These are phyloP conservation scores for Dicaeum eximium DNA, from an alignment of 2,113 vertebrate genomes.

Conservation along the genomic window DNA sequence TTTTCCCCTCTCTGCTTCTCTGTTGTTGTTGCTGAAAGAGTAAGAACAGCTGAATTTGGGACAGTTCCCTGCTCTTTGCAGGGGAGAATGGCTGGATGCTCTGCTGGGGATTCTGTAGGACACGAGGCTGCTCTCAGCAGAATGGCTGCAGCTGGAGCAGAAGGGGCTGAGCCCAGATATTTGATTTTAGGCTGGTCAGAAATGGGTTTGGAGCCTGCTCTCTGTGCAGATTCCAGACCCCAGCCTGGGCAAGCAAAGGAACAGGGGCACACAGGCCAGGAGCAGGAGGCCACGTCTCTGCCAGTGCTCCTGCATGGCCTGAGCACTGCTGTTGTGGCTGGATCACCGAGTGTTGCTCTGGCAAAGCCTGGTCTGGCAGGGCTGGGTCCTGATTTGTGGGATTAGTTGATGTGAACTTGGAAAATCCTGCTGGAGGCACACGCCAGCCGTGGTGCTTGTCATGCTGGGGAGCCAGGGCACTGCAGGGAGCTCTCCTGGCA, in stretches of 20 bases:
- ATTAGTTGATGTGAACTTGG: background rate
- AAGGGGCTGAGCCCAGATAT: background rate
- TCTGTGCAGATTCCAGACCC: rapidly evolving
- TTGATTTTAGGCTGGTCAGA: background rate
- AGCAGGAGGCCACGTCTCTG: background rate
- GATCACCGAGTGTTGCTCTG: background rate
- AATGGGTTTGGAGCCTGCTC: background rate
- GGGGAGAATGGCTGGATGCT: background rate
- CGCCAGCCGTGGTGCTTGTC: background rate
- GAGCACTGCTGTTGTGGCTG: background rate
- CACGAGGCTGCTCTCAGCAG: background rate
- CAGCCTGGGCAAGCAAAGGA: background rate
- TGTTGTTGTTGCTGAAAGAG: background rate
- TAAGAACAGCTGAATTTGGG: background rate
- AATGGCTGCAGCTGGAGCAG: background rate
- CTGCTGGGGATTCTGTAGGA: background rate
- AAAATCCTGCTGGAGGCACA: rapidly evolving
- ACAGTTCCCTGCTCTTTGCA: background rate
- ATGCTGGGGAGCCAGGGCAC: rapidly evolving
- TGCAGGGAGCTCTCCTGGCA: background rate
- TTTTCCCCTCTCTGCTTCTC: background rate
- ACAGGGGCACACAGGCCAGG: rapidly evolving
- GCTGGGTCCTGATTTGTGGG: background rate
- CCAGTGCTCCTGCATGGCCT: background rate
- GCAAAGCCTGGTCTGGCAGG: background rate